Conservation (phyloP, 2,797 vertebrate genomes). For the Lagodon rhomboides region DNA sequence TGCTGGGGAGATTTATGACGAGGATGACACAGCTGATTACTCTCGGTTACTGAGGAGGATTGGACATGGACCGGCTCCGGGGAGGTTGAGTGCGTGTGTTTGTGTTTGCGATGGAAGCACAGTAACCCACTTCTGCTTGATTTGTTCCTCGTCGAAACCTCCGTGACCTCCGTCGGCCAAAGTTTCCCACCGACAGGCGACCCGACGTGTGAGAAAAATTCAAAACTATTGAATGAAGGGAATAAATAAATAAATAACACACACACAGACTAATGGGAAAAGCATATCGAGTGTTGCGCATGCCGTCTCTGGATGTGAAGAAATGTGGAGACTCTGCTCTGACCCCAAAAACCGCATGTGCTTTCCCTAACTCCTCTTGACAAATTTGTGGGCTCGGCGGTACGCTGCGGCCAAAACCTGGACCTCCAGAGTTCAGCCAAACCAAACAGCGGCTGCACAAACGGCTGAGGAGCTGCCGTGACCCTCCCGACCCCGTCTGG, state of each 20-base stretch:
- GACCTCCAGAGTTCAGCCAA: constrained; percentile 82
- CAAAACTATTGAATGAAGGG: constrained; percentile 15
- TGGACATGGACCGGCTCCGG: constrained; percentile 71
- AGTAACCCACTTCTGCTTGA: constrained; percentile 47
- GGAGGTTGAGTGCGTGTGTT: constrained; percentile 51
- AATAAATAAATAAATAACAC: constrained; percentile 53
- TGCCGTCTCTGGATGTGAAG: constrained; percentile 60
- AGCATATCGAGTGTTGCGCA: constrained; percentile 64
- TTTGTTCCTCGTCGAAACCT: constrained; percentile 55
- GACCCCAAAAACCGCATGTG: constrained; percentile 78
- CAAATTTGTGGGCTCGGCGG: constrained; percentile 77
- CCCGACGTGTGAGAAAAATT: constrained; percentile 31
- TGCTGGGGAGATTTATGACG: constrained; percentile 79
- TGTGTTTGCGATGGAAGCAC: constrained; percentile 65
- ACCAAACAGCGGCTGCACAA: constrained; percentile 72
- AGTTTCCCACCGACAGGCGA: constrained; percentile 30
- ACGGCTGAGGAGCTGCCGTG: constrained; percentile 57
- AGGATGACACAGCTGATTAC: constrained; percentile 86
- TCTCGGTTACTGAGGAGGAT: constrained; percentile 80
- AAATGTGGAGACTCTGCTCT: constrained; percentile 69
- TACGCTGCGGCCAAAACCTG: constrained; percentile 68
- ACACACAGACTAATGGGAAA: constrained; percentile 76
- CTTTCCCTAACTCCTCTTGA: constrained; percentile 73
- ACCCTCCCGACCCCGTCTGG: constrained; percentile 69
- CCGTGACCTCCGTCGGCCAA: constrained; percentile 23